These are phyloP conservation scores for Campaea margaritaria DNA, from an alignment of 2,888 invertebrate genomes.

Conservation along the genomic window DNA sequence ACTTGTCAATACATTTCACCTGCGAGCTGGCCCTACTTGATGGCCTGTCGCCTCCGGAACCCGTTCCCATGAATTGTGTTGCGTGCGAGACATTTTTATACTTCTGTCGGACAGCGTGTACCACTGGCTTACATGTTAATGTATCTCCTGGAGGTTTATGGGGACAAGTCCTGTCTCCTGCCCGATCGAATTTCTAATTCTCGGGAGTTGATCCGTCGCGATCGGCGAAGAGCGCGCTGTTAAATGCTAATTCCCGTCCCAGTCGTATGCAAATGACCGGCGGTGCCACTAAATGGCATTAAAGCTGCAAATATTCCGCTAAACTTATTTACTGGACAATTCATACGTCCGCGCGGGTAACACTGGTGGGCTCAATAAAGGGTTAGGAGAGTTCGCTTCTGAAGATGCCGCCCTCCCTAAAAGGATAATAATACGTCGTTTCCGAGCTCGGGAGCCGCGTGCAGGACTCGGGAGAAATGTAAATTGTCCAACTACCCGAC, in stretches of 20 bases:
- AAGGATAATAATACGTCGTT: constrained; percentile 85
- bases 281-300: constrained; percentile 77
- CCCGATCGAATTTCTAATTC: constrained; percentile 65
- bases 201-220: constrained; percentile 56
- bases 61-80: constrained; percentile 80
- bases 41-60: constrained; percentile 74
- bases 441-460: constrained; percentile 66
- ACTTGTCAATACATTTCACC: constrained; percentile 85
- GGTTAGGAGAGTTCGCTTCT: constrained; percentile 72
- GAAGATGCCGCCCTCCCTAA: constrained; percentile 83
- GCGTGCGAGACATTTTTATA: constrained; percentile 78
- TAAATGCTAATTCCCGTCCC: constrained; percentile 76
- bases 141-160: constrained; percentile 61
- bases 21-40: constrained; percentile 70
- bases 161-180: constrained; percentile 44
- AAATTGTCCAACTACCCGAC: constrained; percentile 79
- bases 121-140: constrained; percentile 71
- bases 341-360: constrained; percentile 80
- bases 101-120: constrained; percentile 70
- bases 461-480: constrained; percentile 79
- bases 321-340: constrained; percentile 84
- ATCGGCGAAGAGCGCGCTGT: constrained; percentile 61
- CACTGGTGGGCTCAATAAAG: constrained; percentile 84
- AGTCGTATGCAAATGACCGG: constrained; percentile 73
- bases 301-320: constrained; percentile 77